phyloP scores from a whole-genome alignment of 2,797 vertebrate genomes.

The Tenualosa thibaudeaui region DNA sequence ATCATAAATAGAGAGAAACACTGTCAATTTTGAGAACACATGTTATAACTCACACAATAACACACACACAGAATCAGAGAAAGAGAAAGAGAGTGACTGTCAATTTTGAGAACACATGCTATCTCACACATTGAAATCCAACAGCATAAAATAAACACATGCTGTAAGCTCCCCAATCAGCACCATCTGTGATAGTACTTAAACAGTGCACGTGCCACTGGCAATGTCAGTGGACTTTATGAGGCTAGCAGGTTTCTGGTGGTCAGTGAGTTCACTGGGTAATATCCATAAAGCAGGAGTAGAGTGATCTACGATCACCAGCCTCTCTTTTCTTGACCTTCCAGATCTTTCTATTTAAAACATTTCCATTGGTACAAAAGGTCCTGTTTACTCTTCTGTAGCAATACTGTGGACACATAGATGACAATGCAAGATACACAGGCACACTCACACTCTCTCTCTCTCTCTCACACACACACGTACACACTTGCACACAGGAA shows the following conservation, averaged over 20 bases:
- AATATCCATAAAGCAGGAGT: neutral
- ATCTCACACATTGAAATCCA: neutral
- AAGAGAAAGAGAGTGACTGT: no score
- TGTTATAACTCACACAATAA: neutral
- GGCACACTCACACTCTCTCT: neutral
- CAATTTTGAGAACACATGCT: no score
- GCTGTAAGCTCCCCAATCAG: neutral
- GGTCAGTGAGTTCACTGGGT: neutral
- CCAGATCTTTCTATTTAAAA: neutral
- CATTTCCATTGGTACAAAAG: neutral
- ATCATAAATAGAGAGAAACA: no score
- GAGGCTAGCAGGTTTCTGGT: neutral
- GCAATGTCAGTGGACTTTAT: neutral
- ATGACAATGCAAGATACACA: neutral
- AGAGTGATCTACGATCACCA: neutral
- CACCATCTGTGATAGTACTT: neutral
- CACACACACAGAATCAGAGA: neutral
- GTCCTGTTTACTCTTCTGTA: neutral
- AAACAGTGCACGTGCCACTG: neutral
- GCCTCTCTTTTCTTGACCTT: neutral
- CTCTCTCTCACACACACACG: neutral
- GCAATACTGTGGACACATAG: neutral
- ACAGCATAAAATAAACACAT: neutral
- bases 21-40: no score
- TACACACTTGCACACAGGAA: neutral